Evolutionary conservation across 2,888 invertebrate species (phyloP).

Genomic region (Drosophila mimetica): DNA sequence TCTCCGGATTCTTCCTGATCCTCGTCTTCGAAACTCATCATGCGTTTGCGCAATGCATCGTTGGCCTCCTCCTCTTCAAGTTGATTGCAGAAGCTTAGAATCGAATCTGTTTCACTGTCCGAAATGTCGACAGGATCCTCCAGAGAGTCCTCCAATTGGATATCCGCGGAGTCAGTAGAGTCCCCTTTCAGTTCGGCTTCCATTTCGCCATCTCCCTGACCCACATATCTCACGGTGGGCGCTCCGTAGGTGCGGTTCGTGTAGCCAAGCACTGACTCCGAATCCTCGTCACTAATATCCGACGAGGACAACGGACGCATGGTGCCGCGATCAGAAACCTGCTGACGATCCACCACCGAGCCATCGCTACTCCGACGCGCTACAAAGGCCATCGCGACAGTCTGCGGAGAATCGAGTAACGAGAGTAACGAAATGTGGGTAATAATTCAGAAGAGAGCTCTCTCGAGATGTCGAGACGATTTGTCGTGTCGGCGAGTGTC

Average conservation of each 20-base stretch:
- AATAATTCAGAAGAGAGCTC: neutral
- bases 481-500: conserved; percentile 14
- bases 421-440: conserved; percentile 16
- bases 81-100: conserved; percentile 26
- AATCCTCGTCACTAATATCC: conserved; percentile 58
- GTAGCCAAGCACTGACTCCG: conserved; percentile 44
- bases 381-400: conserved; percentile 52
- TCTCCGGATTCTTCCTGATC: neutral
- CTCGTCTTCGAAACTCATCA: neutral
- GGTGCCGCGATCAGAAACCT: conserved; percentile 23
- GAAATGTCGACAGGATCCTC: neutral
- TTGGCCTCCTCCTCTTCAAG: conserved; percentile 25
- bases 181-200: neutral
- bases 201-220: conserved; percentile 4
- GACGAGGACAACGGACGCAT: conserved; percentile 10
- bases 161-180: neutral
- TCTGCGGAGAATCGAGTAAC: conserved; percentile 14
- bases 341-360: conserved; percentile 54
- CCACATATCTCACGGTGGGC: conserved; percentile 59
- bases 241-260: conserved; percentile 54
- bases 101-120: conserved; percentile 11
- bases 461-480: conserved; percentile 8
- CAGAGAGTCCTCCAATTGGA: neutral
- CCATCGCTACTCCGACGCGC: conserved; percentile 56
- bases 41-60: neutral